Base-by-base conservation (phyloP, 2,113 vertebrate species). In the Turnix velox region DNA sequence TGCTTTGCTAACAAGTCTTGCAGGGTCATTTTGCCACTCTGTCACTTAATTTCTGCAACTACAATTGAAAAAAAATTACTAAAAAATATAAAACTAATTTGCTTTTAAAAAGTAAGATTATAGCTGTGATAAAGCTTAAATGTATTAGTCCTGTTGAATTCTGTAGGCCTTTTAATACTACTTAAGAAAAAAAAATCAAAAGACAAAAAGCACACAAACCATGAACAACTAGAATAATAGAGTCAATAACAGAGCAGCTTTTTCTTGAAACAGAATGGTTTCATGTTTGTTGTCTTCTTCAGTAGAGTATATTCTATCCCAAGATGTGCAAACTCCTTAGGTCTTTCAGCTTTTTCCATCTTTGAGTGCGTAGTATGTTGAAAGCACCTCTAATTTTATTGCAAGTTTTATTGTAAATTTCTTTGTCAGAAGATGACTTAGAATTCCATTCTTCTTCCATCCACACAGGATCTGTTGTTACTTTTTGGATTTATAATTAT, bases 391-490 rank as follows among this genome's bases (percentile, higher is more conserved):
- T 73, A 42, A 46, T 76, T 91, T n/a, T n/a, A n/a, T n/a, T n/a
- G n/a, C n/a, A n/a, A n/a, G n/a, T n/a, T 94, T 90, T 87, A 39
- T 83, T 88, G 27, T 67, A 42, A 58, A 83, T 90, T 77, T 94
- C 31, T 31, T 66, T 86, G 58, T 59, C 46, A 59, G 76, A 84
- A 83, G 18, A 48, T 89, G 63, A 76, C 37, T 78, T 89, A 57
- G 8, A 59, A 35, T 84, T 92, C 72, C 19, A 11, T 90, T 63
- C 67, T 83, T 88, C 49, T 61, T 69, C 67, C 30, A 77, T 86
- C 42, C 46, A 77, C 59, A 10, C 35, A 77, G 37, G 35, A 80
- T 35, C 46, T 84, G 14, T 74, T 88, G 39, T 86, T 95, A 63
- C 45, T 59, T 77, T 55, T 39, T 71, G 51, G 80, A 77, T 92